Base-by-base conservation (phyloP, 2,113 vertebrate genomes). In the Hemiprocne comata region DNA sequence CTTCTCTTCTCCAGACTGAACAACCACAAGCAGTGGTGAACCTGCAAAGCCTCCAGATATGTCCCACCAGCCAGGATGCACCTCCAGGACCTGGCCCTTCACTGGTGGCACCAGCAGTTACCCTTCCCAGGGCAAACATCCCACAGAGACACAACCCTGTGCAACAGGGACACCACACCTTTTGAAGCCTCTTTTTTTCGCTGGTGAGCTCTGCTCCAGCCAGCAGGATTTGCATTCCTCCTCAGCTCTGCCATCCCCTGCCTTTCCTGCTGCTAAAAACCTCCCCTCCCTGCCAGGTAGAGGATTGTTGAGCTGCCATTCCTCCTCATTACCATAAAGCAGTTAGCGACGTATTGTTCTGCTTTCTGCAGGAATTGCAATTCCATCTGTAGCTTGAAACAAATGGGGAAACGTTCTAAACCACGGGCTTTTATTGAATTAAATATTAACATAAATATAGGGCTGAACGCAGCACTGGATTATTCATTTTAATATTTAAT, bases 401-500 rank as follows among this genome's bases (percentile, higher is more conserved):
- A 95, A 96, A 96, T 87, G 87, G 66, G 92, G 71, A 91, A 90
- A 85, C 65, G 80, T 91, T 97, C 94, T 90, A 89, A 97, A 96
- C 85, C 80, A 86, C 31, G 24, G 72, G 79, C 84, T 95, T 93
- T 97, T 97, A 97, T 95, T 97, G 97, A 97, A 97, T 97, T 96
- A 97, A 97, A 97, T 97, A 97, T 96, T 97, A 97, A 95, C 95
- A 97, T 96, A 96, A 97, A 97, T 95, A 97, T 80, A 82, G 85
- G 72, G 90, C 89, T 92, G 91, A 96, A 94, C 44, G 66, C 81
- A 94, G 91, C 61, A 6, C 58, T 85, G 93, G 93, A 96, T 96
- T 97, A 96, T 96, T 97, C 94, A 97, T 97, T 97, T 97, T 96
- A 97, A 97, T 96, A 95, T 97, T 97, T 96, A 96, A 96, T 97